Evolutionary conservation across 2,888 invertebrate species (phyloP).

Genomic region (Mesochorus sp.): DNA sequence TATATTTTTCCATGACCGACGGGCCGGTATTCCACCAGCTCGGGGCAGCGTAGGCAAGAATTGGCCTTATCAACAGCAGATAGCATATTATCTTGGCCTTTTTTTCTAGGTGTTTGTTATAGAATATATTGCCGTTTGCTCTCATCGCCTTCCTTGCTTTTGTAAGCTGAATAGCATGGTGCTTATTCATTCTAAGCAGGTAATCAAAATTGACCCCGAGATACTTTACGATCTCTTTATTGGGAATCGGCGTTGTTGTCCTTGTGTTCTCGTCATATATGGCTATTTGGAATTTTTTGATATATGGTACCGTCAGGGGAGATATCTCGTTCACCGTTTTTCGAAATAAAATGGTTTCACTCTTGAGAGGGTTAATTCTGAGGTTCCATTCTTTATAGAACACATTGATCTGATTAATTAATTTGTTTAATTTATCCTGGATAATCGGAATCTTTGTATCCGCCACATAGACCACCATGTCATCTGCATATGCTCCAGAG

Average conservation of each 20-base stretch:
- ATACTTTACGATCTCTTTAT: not conserved
- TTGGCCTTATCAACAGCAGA: conserved; percentile 22
- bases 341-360: conserved; percentile 56
- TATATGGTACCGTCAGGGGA: not conserved
- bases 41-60: conserved; percentile 18
- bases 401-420: conserved; percentile 32
- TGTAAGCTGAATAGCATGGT: not conserved
- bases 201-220: conserved; percentile 41
- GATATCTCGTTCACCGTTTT: conserved; percentile 26
- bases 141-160: conserved; percentile 34
- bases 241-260: conserved; percentile 13
- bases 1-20: not conserved
- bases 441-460: not conserved
- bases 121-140: conserved; percentile 28
- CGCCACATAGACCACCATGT: conserved; percentile 41
- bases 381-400: conserved; percentile 51
- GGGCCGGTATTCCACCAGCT: not conserved
- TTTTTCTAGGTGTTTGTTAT: conserved; percentile 16
- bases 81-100: conserved; percentile 42
- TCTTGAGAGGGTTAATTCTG: conserved; percentile 47
- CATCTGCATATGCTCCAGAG: conserved; percentile 59
- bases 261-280: not conserved
- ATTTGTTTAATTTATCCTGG: not conserved
- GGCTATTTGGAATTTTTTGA: conserved; percentile 42
- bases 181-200: conserved; percentile 37